phyloP scores from a whole-genome alignment of 2,797 vertebrate species.

The Argentina silus region DNA sequence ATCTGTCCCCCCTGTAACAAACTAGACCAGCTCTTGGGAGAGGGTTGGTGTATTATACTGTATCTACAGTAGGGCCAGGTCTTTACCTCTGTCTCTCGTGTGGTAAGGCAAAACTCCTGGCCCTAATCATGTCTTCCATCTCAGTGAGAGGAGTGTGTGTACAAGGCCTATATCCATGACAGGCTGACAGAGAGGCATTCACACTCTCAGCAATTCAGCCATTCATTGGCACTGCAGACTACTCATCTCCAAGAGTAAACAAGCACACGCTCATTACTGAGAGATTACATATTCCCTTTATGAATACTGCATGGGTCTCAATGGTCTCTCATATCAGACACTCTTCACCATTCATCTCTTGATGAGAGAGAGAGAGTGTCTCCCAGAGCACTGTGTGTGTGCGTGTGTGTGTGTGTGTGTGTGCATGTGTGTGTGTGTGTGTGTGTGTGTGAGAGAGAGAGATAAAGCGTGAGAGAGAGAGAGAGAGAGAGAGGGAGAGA shows the following conservation, averaged over 20 bases:
- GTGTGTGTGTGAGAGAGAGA: background rate
- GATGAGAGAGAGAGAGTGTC: background rate
- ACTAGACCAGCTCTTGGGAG: no score
- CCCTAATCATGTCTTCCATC: no score
- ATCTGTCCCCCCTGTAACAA: background rate
- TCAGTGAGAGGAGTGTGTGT: no score
- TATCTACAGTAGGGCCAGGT: no score
- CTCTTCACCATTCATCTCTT: background rate
- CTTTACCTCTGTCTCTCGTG: no score
- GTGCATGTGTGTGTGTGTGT: slow-evolving; percentile 14
- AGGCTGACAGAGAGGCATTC: slow-evolving; percentile 2
- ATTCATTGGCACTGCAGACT: slow-evolving; percentile 22
- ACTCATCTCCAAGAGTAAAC: slow-evolving; percentile 20
- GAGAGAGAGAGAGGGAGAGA: slow-evolving; percentile 1
- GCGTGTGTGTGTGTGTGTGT: slow-evolving; percentile 1
- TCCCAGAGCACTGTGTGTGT: background rate
- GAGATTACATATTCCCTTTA: slow-evolving; percentile 27
- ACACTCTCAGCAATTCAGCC: slow-evolving; percentile 1
- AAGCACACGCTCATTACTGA: slow-evolving; percentile 29
- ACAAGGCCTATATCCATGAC: background rate
- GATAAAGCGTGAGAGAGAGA: background rate
- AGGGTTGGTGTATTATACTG: no score
- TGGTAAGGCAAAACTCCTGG: no score
- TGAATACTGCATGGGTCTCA: background rate
- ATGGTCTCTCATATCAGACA: background rate